phyloP scores from a whole-genome alignment of 1,140 invertebrate genomes.

The Macrobrachium rosenbergii region DNA sequence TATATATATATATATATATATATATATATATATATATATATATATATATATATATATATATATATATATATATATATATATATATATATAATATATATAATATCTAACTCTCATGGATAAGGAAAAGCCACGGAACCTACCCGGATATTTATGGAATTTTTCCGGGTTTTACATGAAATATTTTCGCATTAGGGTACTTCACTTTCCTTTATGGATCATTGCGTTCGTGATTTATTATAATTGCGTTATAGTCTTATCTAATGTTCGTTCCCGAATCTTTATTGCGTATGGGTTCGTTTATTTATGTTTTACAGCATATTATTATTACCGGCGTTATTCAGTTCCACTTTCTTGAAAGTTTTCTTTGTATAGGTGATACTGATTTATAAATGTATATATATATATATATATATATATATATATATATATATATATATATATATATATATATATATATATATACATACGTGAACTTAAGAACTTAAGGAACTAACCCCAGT shows the following conservation, averaged over 20 bases:
- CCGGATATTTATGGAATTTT: no score
- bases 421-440: constrained; percentile 27
- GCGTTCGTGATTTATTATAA: no score
- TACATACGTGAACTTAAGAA: no score
- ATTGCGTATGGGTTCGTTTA: not conserved
- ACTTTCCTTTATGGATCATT: no score
- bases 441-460: constrained; percentile 21
- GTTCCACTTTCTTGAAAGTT: not conserved
- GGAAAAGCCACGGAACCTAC: no score
- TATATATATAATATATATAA: no score
- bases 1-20: not conserved
- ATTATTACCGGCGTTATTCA: not conserved
- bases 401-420: not conserved
- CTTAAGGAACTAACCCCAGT: no score
- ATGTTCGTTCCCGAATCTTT: no score
- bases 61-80: constrained; percentile 25
- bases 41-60: constrained; percentile 1
- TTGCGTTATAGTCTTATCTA: no score
- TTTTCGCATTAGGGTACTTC: no score
- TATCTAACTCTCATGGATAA: no score
- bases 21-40: not conserved
- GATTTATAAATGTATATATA: not conserved
- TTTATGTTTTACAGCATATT: not conserved
- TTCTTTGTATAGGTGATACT: not conserved
- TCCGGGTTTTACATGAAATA: no score